Evolutionary conservation across 2,888 invertebrate genomes (phyloP).

Genomic region (Glaucopsyche alexis): DNA sequence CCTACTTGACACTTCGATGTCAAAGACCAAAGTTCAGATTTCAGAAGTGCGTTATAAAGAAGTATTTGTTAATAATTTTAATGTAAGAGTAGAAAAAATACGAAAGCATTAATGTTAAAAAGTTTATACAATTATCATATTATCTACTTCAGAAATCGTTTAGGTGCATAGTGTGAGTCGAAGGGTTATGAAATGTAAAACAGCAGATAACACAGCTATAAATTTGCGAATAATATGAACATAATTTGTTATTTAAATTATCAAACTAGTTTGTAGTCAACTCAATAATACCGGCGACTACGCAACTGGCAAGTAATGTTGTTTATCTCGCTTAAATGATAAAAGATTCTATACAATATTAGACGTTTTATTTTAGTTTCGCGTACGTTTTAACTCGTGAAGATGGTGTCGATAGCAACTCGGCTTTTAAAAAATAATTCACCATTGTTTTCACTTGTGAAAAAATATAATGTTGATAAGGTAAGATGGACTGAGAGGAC

Average conservation of each 20-base stretch:
- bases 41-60: no score
- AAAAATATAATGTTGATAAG: conserved; percentile 20
- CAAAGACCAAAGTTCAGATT: no score
- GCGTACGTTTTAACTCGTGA: neutral
- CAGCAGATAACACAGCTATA: neutral
- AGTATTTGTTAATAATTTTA: no score
- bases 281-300: conserved; percentile 6
- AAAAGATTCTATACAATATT: neutral
- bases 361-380: neutral
- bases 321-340: conserved; percentile 15
- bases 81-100: no score
- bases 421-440: conserved; percentile 26
- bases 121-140: no score
- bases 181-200: neutral
- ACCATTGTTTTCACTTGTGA: neutral
- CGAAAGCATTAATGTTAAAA: no score
- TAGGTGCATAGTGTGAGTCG: neutral
- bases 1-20: no score
- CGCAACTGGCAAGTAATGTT: conserved; percentile 2
- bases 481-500: neutral
- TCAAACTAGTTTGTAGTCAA: conserved; percentile 19
- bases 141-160: no score
- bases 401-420: neutral
- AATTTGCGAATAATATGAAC: neutral
- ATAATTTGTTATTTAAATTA: conserved; percentile 18